Base-by-base conservation (phyloP, 2,888 invertebrate species). In the Lasioglossum vierecki region DNA sequence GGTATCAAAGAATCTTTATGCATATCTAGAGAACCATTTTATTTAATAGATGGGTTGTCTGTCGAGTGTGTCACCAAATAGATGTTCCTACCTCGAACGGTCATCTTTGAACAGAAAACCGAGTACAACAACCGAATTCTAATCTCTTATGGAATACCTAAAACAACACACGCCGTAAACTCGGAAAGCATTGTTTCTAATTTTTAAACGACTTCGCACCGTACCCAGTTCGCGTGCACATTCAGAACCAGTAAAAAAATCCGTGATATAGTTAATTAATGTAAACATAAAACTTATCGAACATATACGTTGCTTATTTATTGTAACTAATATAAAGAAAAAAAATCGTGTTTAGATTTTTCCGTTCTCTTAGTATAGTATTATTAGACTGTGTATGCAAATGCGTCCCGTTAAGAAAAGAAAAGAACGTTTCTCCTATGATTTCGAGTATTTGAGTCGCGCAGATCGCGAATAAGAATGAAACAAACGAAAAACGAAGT, bases 261-360 rank as follows among this genome's bases (percentile, higher is more conserved):
- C 91, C 92, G 92, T 94, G 93, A 94, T 93, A 92, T 91, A 93
- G 92, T 87, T 91, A 88, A 88, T 88, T 91, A 89, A 91, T 90
- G 87, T 90, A 92, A 87, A 82, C 85, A 83, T 91, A 91, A 89
- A 91, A 88, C 90, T 89, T 89, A 84, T 70, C 70, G 70, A 92
- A 88, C 86, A 89, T 92, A 90, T 91, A 91, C 90, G 90, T 91
- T 92, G 92, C 93, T 93, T 93, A 93, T 93, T 93, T 93, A 93
- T 93, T 93, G 89, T 91, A 91, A 91, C 87, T 88, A 87, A 90
- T 89, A 91, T 85, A 73, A 91, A 88, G 82, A 70, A 70, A 70
- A 41, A 68, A n/a, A 39, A n/a, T 68, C 70, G 88, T 91, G 93
- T 93, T 88, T 93, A 93, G 92, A 88, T 91, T 93, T 93, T 91